A percentile compares a stretch with the other conserved stretches of the same genome.
Evolutionary conservation across 2,113 vertebrate species (phyloP).

Genomic region (Trichomycterus rosablanca): DNA sequence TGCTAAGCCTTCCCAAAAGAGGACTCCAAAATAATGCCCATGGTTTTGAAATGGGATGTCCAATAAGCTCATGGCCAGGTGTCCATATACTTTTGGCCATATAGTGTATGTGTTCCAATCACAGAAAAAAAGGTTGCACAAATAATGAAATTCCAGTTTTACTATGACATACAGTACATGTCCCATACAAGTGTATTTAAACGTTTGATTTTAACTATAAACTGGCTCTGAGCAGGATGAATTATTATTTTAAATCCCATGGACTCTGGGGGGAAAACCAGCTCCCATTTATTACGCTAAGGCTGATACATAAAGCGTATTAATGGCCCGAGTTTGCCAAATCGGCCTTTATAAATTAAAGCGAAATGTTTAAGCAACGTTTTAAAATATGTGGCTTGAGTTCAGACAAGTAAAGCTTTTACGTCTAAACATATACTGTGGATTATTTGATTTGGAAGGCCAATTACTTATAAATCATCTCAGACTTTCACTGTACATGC

Average conservation of each 20-base stretch:
- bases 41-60: too few species aligned
- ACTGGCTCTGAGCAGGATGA: constrained; percentile 46
- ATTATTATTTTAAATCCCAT: constrained; percentile 26
- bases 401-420: constrained; percentile 24
- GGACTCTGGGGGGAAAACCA: constrained; percentile 6
- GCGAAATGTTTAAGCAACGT: constrained; percentile 22
- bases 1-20: too few species aligned
- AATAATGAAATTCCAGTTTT: too few species aligned
- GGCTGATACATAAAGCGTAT: constrained; percentile 7
- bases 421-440: constrained; percentile 11
- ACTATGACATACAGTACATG: too few species aligned
- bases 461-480: constrained; percentile 20
- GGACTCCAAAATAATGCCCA: too few species aligned
- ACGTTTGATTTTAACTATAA: too few species aligned
- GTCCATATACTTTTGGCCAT: too few species aligned
- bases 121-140: too few species aligned
- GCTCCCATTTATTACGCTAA: constrained; percentile 30
- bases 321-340: constrained; percentile 30
- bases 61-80: too few species aligned
- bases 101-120: too few species aligned
- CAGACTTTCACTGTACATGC: not conserved
- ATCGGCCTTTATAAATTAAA: constrained; percentile 39
- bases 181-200: too few species aligned
- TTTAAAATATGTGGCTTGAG: constrained; percentile 31
- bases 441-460: constrained; percentile 39